phyloP scores from a whole-genome alignment of 2,888 invertebrate species.

The Pristionchus exspectatus region DNA sequence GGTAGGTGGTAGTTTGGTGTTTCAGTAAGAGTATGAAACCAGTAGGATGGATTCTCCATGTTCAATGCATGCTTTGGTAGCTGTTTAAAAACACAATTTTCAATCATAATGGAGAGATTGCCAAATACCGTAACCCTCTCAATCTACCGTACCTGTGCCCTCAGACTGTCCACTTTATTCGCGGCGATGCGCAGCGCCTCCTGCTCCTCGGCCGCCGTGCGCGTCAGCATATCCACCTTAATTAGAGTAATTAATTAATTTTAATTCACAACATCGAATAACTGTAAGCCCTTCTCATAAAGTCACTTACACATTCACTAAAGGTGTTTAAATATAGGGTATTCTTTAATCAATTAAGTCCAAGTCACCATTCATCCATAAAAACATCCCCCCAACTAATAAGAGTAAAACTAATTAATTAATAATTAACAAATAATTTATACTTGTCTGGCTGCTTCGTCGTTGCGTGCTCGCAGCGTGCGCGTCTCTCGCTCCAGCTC shows the following conservation, averaged over 20 bases:
- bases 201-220: constrained; percentile 63
- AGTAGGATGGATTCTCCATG: background rate
- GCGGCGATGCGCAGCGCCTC: constrained; percentile 97
- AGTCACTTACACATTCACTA: background rate
- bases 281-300: too few species aligned
- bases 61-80: background rate
- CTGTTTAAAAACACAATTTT: background rate
- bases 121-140: background rate
- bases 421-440: constrained; percentile 56
- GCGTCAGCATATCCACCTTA: constrained; percentile 61
- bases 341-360: too few species aligned
- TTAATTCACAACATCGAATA: background rate
- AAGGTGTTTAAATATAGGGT: too few species aligned
- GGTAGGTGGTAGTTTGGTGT: background rate
- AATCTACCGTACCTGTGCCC: constrained; percentile 79
- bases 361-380: too few species aligned
- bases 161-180: constrained; percentile 95
- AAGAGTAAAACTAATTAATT: constrained; percentile 10
- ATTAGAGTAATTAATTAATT: background rate
- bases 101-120: too few species aligned
- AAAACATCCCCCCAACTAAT: too few species aligned
- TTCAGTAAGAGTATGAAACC: background rate
- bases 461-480: constrained; percentile 61
- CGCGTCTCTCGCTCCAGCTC: constrained; percentile 66
- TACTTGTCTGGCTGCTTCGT: constrained; percentile 58